Evolutionary conservation across 2,797 vertebrate species (phyloP).

Genomic region (Melanogrammus aeglefinus): DNA sequence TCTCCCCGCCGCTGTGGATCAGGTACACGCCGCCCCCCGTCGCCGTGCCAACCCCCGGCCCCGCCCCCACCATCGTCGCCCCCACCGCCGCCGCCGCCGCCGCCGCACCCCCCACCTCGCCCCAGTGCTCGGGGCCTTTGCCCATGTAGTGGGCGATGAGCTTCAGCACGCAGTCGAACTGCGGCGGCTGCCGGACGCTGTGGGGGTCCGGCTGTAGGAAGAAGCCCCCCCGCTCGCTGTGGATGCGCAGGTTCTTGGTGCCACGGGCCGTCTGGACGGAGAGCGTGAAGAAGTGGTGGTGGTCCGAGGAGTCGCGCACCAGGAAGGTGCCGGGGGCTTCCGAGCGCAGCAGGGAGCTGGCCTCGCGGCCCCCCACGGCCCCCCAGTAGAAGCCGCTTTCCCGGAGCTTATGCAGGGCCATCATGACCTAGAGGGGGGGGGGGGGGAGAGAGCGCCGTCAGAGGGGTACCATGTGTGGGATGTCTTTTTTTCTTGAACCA

Average conservation of each 20-base stretch:
- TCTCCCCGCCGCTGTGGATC: constrained; percentile 90
- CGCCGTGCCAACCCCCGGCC: constrained; percentile 51
- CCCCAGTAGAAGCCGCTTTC: constrained; percentile 98
- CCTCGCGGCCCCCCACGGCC: constrained; percentile 87
- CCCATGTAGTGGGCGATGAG: constrained; percentile 95
- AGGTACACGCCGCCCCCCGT: constrained; percentile 81
- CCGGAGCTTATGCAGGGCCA: constrained; percentile 88
- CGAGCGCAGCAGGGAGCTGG: constrained; percentile 84
- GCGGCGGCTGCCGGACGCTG: constrained; percentile 84
- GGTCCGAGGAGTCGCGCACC: constrained; percentile 95
- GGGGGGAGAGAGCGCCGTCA: background rate
- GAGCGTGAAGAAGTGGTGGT: constrained; percentile 96
- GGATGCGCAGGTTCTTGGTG: constrained; percentile 96
- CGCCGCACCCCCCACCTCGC: constrained; percentile 48
- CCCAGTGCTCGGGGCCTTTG: constrained; percentile 42
- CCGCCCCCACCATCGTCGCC: constrained; percentile 38
- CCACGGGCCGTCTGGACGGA: constrained; percentile 91
- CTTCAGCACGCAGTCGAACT: constrained; percentile 94
- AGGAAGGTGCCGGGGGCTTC: constrained; percentile 93
- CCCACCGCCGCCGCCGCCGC: constrained; percentile 46
- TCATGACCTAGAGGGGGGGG: constrained; percentile 73
- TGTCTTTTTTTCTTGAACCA: too few relatives aligned
- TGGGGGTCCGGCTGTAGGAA: constrained; percentile 89
- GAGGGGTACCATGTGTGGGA: background rate
- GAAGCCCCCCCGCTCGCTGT: constrained; percentile 89